These are phyloP conservation scores for Geodia barretti DNA, from an alignment of 37 sponge, comb jelly and placozoan genomes.

Conservation along the genomic window DNA sequence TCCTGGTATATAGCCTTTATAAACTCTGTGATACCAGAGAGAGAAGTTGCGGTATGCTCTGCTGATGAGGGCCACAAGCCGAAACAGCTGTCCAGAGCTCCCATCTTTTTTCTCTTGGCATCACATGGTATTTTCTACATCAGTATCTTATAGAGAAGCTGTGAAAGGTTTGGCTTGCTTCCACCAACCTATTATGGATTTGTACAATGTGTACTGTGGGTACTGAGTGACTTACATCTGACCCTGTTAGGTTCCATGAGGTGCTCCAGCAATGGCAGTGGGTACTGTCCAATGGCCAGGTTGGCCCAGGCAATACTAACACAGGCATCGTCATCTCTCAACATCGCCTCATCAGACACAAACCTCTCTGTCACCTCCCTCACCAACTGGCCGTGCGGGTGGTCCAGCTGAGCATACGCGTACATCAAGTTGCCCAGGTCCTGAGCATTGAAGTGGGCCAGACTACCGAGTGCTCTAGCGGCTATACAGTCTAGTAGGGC, in stretches of 20 bases:
- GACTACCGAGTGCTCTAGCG: background rate
- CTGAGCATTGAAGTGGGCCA: slow-evolving; percentile 25
- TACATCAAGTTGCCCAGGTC: slow-evolving; percentile 33
- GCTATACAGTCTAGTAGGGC: slow-evolving; percentile 28
- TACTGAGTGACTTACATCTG: background rate
- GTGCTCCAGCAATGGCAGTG: slow-evolving; percentile 13
- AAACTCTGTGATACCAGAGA: too few species aligned
- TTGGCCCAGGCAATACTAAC: slow-evolving; percentile 40
- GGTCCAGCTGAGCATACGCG: slow-evolving; percentile 38
- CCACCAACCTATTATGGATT: too few species aligned
- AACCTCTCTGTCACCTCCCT: background rate
- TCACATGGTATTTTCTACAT: too few species aligned
- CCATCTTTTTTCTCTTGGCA: too few species aligned
- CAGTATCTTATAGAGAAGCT: too few species aligned
- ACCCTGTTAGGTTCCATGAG: background rate
- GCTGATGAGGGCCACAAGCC: too few species aligned
- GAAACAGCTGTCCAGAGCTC: too few species aligned
- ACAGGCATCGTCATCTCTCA: background rate
- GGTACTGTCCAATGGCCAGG: slow-evolving; percentile 28
- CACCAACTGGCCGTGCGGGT: slow-evolving; percentile 12
- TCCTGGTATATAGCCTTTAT: too few species aligned
- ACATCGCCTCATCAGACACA: background rate
- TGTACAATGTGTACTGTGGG: background rate
- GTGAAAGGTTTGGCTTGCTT: too few species aligned
- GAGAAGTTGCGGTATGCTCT: too few species aligned